phyloP scores from a whole-genome alignment of 2,888 invertebrate genomes.

The Andrena flavipes region DNA sequence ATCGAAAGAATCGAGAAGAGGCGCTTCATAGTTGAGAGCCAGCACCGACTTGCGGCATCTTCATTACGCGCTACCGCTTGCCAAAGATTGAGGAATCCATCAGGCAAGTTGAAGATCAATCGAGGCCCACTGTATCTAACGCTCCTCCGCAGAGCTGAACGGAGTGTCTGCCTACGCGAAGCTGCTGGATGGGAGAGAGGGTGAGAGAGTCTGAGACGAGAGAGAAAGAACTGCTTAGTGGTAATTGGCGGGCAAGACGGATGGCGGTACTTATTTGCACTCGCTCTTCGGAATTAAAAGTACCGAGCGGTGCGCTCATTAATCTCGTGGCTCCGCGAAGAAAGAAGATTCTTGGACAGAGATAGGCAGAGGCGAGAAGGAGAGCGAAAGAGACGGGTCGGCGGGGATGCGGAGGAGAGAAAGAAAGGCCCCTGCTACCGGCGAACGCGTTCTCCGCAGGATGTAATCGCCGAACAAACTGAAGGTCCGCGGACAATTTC shows the following conservation, averaged over 20 bases:
- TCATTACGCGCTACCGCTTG: slow-evolving; percentile 64
- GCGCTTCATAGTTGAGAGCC: neutral
- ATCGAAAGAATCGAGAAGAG: neutral
- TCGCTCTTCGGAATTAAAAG: slow-evolving; percentile 83
- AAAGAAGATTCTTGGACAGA: slow-evolving; percentile 66
- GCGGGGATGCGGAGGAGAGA: slow-evolving; percentile 35
- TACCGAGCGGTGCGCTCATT: slow-evolving; percentile 81
- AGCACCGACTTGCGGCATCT: slow-evolving; percentile 43
- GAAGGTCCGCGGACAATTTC: slow-evolving; percentile 82
- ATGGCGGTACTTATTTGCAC: slow-evolving; percentile 84
- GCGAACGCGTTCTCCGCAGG: slow-evolving; percentile 79
- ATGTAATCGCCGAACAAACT: slow-evolving; percentile 81
- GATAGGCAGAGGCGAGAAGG: slow-evolving; percentile 57
- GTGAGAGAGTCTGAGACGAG: slow-evolving; percentile 1
- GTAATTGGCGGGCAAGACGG: slow-evolving; percentile 83
- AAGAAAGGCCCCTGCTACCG: slow-evolving; percentile 76
- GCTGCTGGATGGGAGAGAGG: slow-evolving; percentile 13
- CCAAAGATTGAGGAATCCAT: slow-evolving; percentile 48
- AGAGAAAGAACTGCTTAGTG: slow-evolving; percentile 65
- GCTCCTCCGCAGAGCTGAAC: slow-evolving; percentile 27
- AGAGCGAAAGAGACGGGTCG: slow-evolving; percentile 46
- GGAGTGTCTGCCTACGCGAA: slow-evolving; percentile 23
- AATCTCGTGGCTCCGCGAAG: slow-evolving; percentile 77
- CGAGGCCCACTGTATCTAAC: slow-evolving; percentile 11
- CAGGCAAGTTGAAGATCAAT: slow-evolving; percentile 40